Base-by-base conservation (phyloP, 2,888 invertebrate genomes). In the Mechanitis mazaeus region DNA sequence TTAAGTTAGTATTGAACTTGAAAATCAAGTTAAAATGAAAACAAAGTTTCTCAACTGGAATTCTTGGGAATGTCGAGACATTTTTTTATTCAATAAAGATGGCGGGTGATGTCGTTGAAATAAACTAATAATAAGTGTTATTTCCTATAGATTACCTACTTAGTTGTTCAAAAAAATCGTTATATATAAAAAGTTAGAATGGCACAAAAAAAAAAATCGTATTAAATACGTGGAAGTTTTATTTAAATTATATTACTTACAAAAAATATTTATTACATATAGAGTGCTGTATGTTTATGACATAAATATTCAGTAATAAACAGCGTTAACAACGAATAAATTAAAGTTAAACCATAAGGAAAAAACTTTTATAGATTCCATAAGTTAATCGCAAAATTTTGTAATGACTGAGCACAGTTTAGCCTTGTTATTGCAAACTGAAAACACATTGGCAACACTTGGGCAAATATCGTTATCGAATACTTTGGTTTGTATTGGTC, bases 391-490 rank as follows among this genome's bases (percentile, higher is more conserved):
- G n/a, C 47, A 20, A 47, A 47, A 6, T 47, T 12, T 2, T 31
- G 28, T 31, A 31, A 31, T 50, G 7, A 31, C 7, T 50, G 50
- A 50, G 11, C 9, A 46, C 59, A 56, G 59, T 56, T 11, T 69
- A 71, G 72, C 71, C 65, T 67, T 67, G 67, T 66, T 60, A 59
- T 63, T 65, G 53, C 55, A 57, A 64, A 61, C 60, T 50, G 50
- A 58, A 71, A 71, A 72, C 68, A 69, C 74, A 80, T 80, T 81
- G 76, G 60, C 67, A 67, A 75, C 86, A 86, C 80, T 84, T 86
- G 85, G 73, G 70, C 75, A 84, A 86, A 86, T 74, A 85, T 58
- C 70, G 75, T 76, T 78, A 82, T 79, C 74, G 77, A 78, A 80
- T 65, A 64, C 60, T 66, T 67, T 60, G 66, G 59, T 64, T 58